Evolutionary conservation across 2,888 invertebrate species (phyloP).

Genomic region (Drosophila peninsularis): DNA sequence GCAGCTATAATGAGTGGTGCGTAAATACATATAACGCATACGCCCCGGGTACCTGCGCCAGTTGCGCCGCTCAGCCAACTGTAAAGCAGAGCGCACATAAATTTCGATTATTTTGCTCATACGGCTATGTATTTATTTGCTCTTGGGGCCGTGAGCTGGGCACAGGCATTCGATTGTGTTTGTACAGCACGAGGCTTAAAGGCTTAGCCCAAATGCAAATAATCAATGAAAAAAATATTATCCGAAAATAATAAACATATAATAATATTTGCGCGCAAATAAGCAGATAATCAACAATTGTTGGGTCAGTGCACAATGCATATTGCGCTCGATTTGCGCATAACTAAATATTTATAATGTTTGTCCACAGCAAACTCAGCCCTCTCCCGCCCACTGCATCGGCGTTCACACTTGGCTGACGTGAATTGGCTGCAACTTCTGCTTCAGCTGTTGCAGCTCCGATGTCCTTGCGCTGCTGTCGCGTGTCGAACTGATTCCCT

Average conservation of each 20-base stretch:
- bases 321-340: constrained; percentile 38
- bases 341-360: constrained; percentile 52
- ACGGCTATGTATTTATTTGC: constrained; percentile 32
- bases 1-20: constrained; percentile 46
- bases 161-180: constrained; percentile 8
- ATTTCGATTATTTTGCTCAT: constrained; percentile 59
- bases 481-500: constrained; percentile 18
- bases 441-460: constrained; percentile 13
- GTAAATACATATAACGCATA: constrained; percentile 54
- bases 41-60: constrained; percentile 30
- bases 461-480: background rate
- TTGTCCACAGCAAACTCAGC: background rate
- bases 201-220: constrained; percentile 65
- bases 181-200: constrained; percentile 45
- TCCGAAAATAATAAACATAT: constrained; percentile 53
- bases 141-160: constrained; percentile 2
- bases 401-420: constrained; percentile 41
- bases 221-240: constrained; percentile 54
- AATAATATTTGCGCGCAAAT: constrained; percentile 51
- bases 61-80: constrained; percentile 31
- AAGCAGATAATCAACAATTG: constrained; percentile 41
- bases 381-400: no score
- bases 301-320: constrained; percentile 64
- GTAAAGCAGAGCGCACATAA: constrained; percentile 47
- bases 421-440: constrained; percentile 23